A percentile compares a stretch with the other conserved stretches of the same genome.
phyloP scores from a whole-genome alignment of 1,140 invertebrate genomes.

The Tenebrio molitor region DNA sequence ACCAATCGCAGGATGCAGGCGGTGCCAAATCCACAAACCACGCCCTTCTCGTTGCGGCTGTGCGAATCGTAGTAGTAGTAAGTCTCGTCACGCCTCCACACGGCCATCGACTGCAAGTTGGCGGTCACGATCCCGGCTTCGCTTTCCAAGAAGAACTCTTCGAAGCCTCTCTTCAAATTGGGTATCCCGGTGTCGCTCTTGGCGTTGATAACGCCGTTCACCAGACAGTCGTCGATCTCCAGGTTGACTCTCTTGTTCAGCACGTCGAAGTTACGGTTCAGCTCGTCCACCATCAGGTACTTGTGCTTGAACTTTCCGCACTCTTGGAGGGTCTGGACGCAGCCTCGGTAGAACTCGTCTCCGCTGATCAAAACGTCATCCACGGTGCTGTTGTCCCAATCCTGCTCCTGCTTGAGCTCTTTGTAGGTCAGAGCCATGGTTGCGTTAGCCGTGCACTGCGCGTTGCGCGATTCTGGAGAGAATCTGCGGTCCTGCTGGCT shows the following conservation, averaged over 20 bases:
- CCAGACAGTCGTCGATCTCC: constrained; percentile 63
- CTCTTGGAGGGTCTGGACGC: constrained; percentile 66
- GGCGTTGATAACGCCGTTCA: constrained; percentile 59
- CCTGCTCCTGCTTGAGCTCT: constrained; percentile 62
- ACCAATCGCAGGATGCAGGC: constrained; percentile 57
- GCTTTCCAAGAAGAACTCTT: constrained; percentile 67
- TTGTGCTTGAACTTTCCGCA: constrained; percentile 62
- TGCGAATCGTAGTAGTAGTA: constrained; percentile 70
- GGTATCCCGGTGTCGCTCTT: constrained; percentile 66
- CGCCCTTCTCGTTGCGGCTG: constrained; percentile 68
- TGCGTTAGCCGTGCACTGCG: constrained; percentile 69
- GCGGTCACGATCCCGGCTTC: constrained; percentile 67
- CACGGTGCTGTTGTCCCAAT: constrained; percentile 67
- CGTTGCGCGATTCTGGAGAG: constrained; percentile 66
- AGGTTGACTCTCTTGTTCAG: constrained; percentile 62
- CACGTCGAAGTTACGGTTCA: constrained; percentile 61
- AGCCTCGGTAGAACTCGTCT: constrained; percentile 67
- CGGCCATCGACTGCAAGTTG: constrained; percentile 65
- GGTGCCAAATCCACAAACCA: constrained; percentile 57
- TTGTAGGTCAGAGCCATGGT: constrained; percentile 66
- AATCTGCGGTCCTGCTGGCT: constrained; percentile 68
- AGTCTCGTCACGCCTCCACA: constrained; percentile 66
- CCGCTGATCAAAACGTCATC: constrained; percentile 67
- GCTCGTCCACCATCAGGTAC: constrained; percentile 62
- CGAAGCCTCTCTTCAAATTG: constrained; percentile 65